Base-by-base conservation (phyloP, 2,113 vertebrate species). In the Malurus elegans region DNA sequence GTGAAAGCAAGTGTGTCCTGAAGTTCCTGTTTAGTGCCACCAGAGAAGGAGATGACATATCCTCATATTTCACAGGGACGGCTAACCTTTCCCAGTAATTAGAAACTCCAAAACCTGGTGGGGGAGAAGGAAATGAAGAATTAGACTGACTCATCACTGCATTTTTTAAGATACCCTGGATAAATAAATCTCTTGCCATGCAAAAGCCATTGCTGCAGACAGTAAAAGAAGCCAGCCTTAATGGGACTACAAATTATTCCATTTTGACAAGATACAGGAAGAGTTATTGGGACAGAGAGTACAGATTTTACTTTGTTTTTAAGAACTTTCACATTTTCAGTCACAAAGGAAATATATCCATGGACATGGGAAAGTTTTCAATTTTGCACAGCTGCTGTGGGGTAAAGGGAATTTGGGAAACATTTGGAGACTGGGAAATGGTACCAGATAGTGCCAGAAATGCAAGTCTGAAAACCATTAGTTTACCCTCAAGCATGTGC, bases 71-170 rank as follows among this genome's bases (percentile, higher is more conserved):
- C 75, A 79, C 32, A 66, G 53, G 21, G 58, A 91, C 31, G 47
- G 23, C 25, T 94, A 94, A 89, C 87, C 79, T 94, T 96, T 94
- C 24, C 42, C 50, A 70, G 54, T 79, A 89, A 92, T 79, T 82
- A 92, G 62, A 66, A 92, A 51, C 58, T 94, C 38, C 58, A 64
- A 79, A 78, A 81, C 71, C 31, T 79, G 58, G 17, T 75, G 25
- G 38, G 64, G 40, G 56, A 73, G 64, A 50, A 65, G 72, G 74
- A 69, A 26, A 81, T 67, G 47, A 95, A 80, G 50, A 79, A 83
- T 89, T 78, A 69, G 38, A 42, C 81, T 94, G 94, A 93, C 74
- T 93, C 93, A 94, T 92, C 58, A 10, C 74, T 76, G 60, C 71
- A 48, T 44, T 73, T 79, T 80, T 90, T 66, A 78, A 62, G 34